Evolutionary conservation across 1,140 invertebrate species (phyloP).

Genomic region (Spodoptera frugiperda): DNA sequence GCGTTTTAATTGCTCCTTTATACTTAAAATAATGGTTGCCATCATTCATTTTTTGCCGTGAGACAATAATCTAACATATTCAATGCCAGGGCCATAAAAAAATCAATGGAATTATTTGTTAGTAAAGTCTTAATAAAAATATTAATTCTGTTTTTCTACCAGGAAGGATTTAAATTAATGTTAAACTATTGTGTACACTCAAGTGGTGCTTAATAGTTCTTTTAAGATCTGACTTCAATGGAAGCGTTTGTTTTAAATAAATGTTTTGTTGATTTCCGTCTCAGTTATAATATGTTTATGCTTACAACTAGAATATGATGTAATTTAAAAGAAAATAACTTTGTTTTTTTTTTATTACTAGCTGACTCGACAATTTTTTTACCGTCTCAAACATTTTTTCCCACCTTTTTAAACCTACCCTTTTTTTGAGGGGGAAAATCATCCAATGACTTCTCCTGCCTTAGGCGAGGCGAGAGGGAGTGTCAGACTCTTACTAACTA

Average conservation of each 20-base stretch:
- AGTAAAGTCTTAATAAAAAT: conserved; percentile 17
- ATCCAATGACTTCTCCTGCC: no score
- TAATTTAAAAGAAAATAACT: no score
- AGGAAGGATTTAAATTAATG: conserved; percentile 22
- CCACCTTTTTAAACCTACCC: no score
- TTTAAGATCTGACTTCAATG: background rate
- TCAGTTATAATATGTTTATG: no score
- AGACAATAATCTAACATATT: conserved; percentile 21
- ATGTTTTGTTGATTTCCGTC: no score
- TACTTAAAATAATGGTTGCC: conserved; percentile 6
- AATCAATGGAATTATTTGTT: conserved; percentile 9
- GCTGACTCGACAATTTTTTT: no score
- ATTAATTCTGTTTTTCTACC: conserved; percentile 24
- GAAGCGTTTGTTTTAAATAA: background rate
- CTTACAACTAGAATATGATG: no score
- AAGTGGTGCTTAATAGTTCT: background rate
- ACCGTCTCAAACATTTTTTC: no score
- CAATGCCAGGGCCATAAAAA: conserved; percentile 35
- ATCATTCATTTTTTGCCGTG: conserved; percentile 24
- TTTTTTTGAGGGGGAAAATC: no score
- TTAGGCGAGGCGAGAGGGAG: no score
- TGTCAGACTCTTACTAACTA: no score
- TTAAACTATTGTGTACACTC: background rate
- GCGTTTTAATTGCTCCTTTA: conserved; percentile 39
- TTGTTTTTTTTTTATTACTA: no score